Percentiles rank a stretch among this genome's conserved stretches.
These are phyloP conservation scores for Halcyon leucocephala DNA, from an alignment of 2,797 vertebrate species.

Conservation along the genomic window DNA sequence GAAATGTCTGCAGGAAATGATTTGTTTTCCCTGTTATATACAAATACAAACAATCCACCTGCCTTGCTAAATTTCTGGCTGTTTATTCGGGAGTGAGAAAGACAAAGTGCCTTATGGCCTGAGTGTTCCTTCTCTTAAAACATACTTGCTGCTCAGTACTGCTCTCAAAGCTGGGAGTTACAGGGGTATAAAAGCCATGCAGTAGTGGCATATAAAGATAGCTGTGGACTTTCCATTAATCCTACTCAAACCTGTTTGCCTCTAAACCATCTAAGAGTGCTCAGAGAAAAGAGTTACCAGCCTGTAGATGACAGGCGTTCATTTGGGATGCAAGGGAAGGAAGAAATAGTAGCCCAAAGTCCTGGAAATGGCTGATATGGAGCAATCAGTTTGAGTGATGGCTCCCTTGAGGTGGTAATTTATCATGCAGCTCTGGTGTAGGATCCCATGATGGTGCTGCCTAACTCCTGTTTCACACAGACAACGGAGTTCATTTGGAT, in stretches of 20 bases:
- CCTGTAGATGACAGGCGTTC: slow-evolving; percentile 74
- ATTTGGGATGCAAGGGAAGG: slow-evolving; percentile 52
- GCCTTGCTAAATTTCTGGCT: neutral
- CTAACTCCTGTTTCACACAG: slow-evolving; percentile 73
- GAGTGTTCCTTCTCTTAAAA: neutral
- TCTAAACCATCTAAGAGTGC: slow-evolving; percentile 40
- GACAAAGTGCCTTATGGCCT: accelerated
- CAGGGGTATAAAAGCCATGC: slow-evolving; percentile 7
- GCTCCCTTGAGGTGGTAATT: slow-evolving; percentile 86
- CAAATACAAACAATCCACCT: neutral
- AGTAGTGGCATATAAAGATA: slow-evolving; percentile 33
- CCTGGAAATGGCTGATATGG: slow-evolving; percentile 85
- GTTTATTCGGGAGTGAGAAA: neutral
- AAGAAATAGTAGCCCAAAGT: slow-evolving; percentile 84
- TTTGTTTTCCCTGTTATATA: slow-evolving; percentile 24
- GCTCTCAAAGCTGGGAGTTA: slow-evolving; percentile 27
- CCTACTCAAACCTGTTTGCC: slow-evolving; percentile 49
- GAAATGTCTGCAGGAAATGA: neutral
- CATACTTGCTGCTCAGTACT: neutral
- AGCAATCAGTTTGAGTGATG: slow-evolving; percentile 89
- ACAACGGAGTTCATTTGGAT: slow-evolving; percentile 80
- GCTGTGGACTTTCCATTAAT: slow-evolving; percentile 58
- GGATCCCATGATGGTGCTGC: slow-evolving; percentile 67
- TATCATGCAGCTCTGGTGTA: slow-evolving; percentile 84
- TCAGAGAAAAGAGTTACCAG: slow-evolving; percentile 57